These are phyloP conservation scores for Sebastes cheni DNA, from an alignment of 2,797 vertebrate genomes.

Conservation along the genomic window DNA sequence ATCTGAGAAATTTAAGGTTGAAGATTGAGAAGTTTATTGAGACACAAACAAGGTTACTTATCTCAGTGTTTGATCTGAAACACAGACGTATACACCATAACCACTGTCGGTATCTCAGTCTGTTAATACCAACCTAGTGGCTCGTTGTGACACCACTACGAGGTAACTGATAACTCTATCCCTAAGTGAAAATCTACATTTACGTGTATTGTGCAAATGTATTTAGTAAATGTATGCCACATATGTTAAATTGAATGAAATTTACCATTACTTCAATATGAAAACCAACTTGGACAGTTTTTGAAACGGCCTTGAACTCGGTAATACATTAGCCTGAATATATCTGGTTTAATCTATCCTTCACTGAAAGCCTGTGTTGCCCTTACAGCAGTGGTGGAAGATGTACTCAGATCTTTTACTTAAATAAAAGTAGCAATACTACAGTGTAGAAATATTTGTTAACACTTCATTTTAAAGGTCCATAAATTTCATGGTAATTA, in stretches of 20 bases:
- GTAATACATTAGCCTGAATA: neutral
- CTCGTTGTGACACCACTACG: neutral
- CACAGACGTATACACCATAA: neutral
- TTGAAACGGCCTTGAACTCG: neutral
- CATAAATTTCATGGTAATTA: no score
- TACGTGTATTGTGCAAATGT: neutral
- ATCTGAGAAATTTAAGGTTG: neutral
- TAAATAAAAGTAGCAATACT: no score
- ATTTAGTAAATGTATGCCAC: neutral
- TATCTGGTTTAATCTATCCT: neutral
- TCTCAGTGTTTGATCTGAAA: neutral
- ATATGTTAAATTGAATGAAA: neutral
- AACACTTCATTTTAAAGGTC: no score
- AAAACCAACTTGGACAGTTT: neutral
- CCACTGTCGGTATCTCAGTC: neutral
- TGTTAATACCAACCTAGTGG: neutral
- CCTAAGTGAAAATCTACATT: neutral
- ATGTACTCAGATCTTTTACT: no score
- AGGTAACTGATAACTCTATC: neutral
- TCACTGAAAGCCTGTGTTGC: neutral
- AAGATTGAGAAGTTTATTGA: neutral
- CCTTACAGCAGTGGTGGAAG: no score
- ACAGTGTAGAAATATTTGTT: no score
- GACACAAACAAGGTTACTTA: neutral
- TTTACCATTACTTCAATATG: neutral